Evolutionary conservation across 2,113 vertebrate genomes (phyloP), one percentile per base, ranked within the genome.

Genomic region (Peromyscus leucopus): DNA sequence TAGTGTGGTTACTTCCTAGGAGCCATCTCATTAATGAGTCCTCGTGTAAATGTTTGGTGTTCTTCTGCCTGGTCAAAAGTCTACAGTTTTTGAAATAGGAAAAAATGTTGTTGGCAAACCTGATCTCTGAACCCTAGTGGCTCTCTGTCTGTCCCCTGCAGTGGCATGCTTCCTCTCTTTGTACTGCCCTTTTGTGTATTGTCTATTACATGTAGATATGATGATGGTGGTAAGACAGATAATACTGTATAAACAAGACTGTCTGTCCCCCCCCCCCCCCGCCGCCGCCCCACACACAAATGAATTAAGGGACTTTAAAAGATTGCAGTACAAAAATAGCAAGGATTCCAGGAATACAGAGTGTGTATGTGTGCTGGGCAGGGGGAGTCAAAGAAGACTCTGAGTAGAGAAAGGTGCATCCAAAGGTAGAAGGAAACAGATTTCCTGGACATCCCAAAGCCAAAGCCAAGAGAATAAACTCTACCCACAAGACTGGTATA

Each of bases 271-370:
- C 10, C 88, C 55, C n/a, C n/a, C n/a, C n/a, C n/a, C n/a, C n/a
- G n/a, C n/a, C n/a, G n/a, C n/a, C n/a, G n/a, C n/a, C n/a, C n/a
- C n/a, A n/a, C n/a, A n/a, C n/a, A 55, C 46, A 71, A 51, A 55
- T n/a, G 91, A 94, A 96, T 75, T 93, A 69, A 79, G 17, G 92
- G 13, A 84, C 17, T 88, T 87, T 88, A 84, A 96, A 92, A 78
- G 17, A 89, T 51, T 78, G 33, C 28, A 78, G 31, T 59, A 57
- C 22, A 92, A 91, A 96, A 82, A 92, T 67, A 79, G n/a, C 65
- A 72, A 92, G 90, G 26, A 85, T n/a, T 83, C 26, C 22, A 96
- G 65, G 28, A 89, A 39, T 46, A 4, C 5, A 87, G 7, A 36
- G n/a, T 17, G 24, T 17, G 57, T 71, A n/a, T 71, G 17, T 63